phyloP scores from a whole-genome alignment of 2,113 vertebrate species.

The Pomatorhinus ruficollis region DNA sequence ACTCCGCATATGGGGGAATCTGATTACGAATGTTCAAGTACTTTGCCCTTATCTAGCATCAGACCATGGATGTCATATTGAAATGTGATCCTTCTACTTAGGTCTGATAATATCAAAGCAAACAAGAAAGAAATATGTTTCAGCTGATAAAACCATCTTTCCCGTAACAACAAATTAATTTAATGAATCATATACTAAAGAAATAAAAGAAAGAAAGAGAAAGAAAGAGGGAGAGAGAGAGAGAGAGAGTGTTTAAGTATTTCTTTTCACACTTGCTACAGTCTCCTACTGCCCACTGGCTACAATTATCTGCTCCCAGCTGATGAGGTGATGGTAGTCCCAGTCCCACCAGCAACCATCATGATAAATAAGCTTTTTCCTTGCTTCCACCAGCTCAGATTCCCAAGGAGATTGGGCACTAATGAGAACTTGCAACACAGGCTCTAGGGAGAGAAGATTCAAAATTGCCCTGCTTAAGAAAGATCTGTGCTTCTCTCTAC shows the following conservation, averaged over 20 bases:
- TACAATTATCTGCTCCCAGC: neutral
- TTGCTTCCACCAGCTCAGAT: neutral
- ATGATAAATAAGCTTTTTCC: neutral
- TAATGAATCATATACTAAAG: neutral
- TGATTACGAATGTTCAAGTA: slow-evolving; percentile 18
- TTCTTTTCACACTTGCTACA: neutral
- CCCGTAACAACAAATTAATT: neutral
- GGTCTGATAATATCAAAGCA: slow-evolving; percentile 30
- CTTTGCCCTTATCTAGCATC: slow-evolving; percentile 31
- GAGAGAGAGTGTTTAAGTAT: neutral
- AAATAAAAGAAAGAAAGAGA: neutral
- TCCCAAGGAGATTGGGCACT: neutral
- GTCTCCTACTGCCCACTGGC: neutral
- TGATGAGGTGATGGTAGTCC: neutral
- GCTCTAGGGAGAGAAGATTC: neutral
- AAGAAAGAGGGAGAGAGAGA: rapidly evolving
- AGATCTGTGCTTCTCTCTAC: neutral
- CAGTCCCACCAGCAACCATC: neutral
- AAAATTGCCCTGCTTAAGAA: neutral
- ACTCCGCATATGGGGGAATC: neutral
- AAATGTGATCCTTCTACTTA: neutral
- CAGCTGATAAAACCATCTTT: slow-evolving; percentile 5
- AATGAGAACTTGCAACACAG: neutral
- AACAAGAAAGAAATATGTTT: slow-evolving; percentile 52
- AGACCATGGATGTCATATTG: slow-evolving; percentile 2